A percentile compares a stretch with the other conserved stretches of the same genome.
Evolutionary conservation across 2,797 vertebrate genomes (phyloP).

Genomic region (Pantherophis vulpinus): DNA sequence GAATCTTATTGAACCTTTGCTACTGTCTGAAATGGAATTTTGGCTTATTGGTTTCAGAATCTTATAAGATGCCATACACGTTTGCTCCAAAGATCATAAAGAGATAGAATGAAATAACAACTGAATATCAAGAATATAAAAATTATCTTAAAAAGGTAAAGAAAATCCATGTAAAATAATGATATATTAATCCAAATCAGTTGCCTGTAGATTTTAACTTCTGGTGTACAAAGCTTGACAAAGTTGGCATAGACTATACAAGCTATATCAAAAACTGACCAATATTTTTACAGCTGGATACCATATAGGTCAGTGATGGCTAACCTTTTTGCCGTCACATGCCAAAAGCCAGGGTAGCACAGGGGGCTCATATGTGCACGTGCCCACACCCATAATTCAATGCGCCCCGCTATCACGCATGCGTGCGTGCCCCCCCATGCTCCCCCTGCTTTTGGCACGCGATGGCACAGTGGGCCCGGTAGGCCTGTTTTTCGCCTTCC

Average conservation of each 20-base stretch:
- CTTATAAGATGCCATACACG: not conserved
- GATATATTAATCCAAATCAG: not conserved
- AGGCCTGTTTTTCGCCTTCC: too few relatives aligned
- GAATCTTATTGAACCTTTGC: not conserved
- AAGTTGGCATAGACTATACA: not conserved
- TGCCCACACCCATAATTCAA: too few relatives aligned
- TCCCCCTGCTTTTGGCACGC: too few relatives aligned
- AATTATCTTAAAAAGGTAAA: not conserved
- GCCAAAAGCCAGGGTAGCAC: too few relatives aligned
- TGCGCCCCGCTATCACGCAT: too few relatives aligned
- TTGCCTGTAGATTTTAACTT: not conserved
- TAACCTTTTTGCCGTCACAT: too few relatives aligned
- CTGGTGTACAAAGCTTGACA: not conserved
- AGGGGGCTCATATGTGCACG: too few relatives aligned
- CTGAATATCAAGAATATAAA: not conserved
- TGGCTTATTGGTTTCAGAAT: not conserved
- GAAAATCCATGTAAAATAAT: not conserved
- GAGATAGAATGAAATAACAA: not conserved
- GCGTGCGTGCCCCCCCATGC: too few relatives aligned
- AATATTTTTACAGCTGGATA: not conserved
- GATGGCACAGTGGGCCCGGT: too few relatives aligned
- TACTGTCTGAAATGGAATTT: not conserved
- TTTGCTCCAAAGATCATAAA: not conserved
- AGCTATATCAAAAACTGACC: not conserved
- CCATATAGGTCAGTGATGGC: not conserved